Percentiles rank a stretch among this genome's conserved stretches.
Evolutionary conservation across 2,113 vertebrate species (phyloP).

Genomic region (Machaerirhynchus nigripectus): DNA sequence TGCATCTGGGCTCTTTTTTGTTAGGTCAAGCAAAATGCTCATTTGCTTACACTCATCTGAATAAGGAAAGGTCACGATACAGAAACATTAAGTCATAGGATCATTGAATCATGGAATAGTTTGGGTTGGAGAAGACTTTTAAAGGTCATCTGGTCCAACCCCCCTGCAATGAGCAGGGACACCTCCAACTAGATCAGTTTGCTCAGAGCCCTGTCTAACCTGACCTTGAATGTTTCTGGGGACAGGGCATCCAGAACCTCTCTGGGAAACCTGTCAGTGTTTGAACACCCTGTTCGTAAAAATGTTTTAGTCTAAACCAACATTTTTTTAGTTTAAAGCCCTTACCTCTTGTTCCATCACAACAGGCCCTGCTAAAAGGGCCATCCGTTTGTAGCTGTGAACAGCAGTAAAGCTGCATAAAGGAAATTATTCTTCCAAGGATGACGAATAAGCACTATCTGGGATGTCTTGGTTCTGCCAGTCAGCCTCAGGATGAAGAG

Average conservation of each 20-base stretch:
- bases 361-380: neutral
- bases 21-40: neutral
- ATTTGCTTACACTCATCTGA: neutral
- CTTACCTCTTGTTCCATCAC: neutral
- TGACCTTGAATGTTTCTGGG: neutral
- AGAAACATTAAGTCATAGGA: neutral
- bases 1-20: neutral
- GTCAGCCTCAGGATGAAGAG: neutral
- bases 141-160: neutral
- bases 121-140: neutral
- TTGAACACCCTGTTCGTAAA: neutral
- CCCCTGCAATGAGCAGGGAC: neutral
- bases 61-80: neutral
- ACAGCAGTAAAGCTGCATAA: neutral
- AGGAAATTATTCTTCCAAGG: neutral
- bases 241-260: neutral
- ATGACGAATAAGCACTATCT: neutral
- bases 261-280: neutral
- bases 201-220: neutral
- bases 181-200: neutral
- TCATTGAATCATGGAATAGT: neutral
- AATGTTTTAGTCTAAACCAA: neutral
- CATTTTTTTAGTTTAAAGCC: neutral
- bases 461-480: neutral
- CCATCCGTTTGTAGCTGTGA: neutral